Evolutionary conservation across 1,140 invertebrate species (phyloP).

Genomic region (Apis laboriosa): DNA sequence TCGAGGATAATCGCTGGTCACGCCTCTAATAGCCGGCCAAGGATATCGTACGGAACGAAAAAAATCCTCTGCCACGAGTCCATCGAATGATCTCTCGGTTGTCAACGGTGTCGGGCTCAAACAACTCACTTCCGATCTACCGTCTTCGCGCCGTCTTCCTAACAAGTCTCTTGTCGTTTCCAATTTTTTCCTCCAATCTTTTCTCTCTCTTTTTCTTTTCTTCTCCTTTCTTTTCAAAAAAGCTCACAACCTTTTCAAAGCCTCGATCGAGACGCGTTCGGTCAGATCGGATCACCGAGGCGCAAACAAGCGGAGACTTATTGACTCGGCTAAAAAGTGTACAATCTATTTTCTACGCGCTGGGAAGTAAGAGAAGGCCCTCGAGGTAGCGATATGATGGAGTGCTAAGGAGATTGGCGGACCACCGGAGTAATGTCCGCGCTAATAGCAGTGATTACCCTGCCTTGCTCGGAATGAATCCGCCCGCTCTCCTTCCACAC

Average conservation of each 20-base stretch:
- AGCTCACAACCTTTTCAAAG: background rate
- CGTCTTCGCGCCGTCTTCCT: too few relatives aligned
- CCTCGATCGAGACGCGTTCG: background rate
- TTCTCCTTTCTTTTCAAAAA: background rate
- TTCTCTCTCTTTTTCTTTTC: too few relatives aligned
- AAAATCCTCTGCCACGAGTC: conserved; percentile 11
- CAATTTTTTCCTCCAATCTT: background rate
- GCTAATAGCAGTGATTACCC: conserved; percentile 81
- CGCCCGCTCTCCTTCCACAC: conserved; percentile 70
- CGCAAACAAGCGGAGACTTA: conserved; percentile 23
- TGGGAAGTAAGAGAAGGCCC: conserved; percentile 26
- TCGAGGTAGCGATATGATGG: conserved; percentile 68
- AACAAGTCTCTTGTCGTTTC: background rate
- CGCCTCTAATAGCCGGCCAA: conserved; percentile 63
- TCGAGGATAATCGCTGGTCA: conserved; percentile 69
- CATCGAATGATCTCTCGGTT: conserved; percentile 12
- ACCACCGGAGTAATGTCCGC: conserved; percentile 80
- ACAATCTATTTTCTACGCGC: conserved; percentile 54
- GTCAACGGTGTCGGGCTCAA: background rate
- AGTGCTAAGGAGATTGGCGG: conserved; percentile 74
- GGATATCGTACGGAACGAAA: conserved; percentile 41
- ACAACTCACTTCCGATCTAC: conserved; percentile 27
- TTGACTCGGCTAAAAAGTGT: conserved; percentile 1
- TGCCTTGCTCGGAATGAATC: conserved; percentile 76
- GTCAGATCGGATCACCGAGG: background rate